phyloP scores from a whole-genome alignment of 1,140 invertebrate species.

The Eciton burchellii region DNA sequence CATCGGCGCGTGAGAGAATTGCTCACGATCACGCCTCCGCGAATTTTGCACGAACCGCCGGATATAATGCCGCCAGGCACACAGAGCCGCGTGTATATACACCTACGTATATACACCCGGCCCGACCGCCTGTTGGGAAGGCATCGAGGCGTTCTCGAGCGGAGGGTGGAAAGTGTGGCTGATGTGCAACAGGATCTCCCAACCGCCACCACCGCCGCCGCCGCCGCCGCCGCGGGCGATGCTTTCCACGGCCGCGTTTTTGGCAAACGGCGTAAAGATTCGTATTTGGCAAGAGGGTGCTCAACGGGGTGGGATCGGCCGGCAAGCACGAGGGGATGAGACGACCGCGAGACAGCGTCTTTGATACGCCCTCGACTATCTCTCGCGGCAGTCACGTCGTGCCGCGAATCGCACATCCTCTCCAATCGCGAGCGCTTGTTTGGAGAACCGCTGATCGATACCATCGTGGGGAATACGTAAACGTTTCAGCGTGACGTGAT shows the following conservation, averaged over 20 bases:
- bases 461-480: slow-evolving; percentile 43
- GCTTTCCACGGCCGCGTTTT: too few relatives aligned
- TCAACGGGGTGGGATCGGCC: too few relatives aligned
- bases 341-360: too few relatives aligned
- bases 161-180: slow-evolving; percentile 30
- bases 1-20: slow-evolving; percentile 65
- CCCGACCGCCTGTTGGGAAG: slow-evolving; percentile 1
- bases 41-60: slow-evolving; percentile 70
- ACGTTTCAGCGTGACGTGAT: slow-evolving; percentile 29
- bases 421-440: neutral
- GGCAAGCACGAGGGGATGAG: too few relatives aligned
- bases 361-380: too few relatives aligned
- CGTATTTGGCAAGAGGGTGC: too few relatives aligned
- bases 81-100: neutral
- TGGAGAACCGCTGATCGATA: slow-evolving; percentile 32
- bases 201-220: too few relatives aligned
- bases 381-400: too few relatives aligned
- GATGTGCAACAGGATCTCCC: slow-evolving; percentile 57
- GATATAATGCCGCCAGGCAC: slow-evolving; percentile 11
- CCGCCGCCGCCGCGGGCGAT: too few relatives aligned
- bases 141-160: slow-evolving; percentile 41
- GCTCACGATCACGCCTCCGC: slow-evolving; percentile 70
- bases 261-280: too few relatives aligned
- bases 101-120: too few relatives aligned
- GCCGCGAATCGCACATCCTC: too few relatives aligned